Evolutionary conservation across 2,888 invertebrate genomes (phyloP).

Genomic region (Lycophotia porphyrea): DNA sequence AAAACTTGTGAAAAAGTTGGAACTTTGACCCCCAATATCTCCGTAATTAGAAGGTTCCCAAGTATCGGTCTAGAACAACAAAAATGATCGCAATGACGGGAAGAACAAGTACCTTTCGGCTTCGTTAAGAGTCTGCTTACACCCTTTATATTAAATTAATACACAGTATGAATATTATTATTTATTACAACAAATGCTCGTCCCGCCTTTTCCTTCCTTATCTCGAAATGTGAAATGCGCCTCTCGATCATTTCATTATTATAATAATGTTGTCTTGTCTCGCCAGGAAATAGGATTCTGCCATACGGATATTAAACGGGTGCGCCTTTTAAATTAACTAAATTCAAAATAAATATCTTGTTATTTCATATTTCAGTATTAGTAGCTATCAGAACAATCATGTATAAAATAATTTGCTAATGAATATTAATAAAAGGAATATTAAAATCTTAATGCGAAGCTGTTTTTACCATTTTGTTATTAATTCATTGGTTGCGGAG

Average conservation of each 20-base stretch:
- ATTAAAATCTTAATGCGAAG: neutral
- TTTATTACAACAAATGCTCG: neutral
- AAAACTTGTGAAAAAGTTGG: no score
- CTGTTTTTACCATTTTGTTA: neutral
- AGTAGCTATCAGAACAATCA: neutral
- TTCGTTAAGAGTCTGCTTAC: no score
- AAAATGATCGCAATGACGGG: no score
- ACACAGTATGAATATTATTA: neutral
- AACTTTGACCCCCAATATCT: no score
- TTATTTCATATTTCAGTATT: constrained; percentile 15
- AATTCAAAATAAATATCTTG: constrained; percentile 59
- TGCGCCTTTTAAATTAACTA: constrained; percentile 41
- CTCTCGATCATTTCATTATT: constrained; percentile 67
- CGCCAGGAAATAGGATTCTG: constrained; percentile 75
- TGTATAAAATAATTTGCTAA: neutral
- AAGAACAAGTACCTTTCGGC: no score
- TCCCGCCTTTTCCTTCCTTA: neutral
- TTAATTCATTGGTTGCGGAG: neutral
- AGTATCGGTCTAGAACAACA: no score
- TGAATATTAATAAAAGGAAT: neutral
- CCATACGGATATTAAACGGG: constrained; percentile 64
- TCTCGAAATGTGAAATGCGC: constrained; percentile 48
- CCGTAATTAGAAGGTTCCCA: no score
- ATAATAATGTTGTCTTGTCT: constrained; percentile 71
- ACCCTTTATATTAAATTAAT: no score